A percentile compares a stretch with the other conserved stretches of the same genome.
These are phyloP conservation scores for Poeciliopsis prolifica DNA, from an alignment of 2,113 vertebrate species.

Conservation along the genomic window DNA sequence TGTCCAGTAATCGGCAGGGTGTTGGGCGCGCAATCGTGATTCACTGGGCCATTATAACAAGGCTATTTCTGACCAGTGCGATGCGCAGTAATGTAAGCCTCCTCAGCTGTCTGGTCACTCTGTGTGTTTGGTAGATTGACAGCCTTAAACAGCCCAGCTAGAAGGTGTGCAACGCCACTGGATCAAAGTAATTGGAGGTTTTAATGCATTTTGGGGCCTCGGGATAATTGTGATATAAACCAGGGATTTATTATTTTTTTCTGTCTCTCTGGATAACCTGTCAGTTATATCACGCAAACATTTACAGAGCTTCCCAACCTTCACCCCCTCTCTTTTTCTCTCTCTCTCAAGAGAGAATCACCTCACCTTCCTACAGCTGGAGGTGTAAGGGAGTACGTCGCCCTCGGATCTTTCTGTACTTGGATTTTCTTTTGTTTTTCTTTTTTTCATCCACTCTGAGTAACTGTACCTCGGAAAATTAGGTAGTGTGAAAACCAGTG, in stretches of 20 bases:
- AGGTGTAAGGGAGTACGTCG: background rate
- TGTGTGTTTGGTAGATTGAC: conserved; percentile 37
- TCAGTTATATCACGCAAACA: background rate
- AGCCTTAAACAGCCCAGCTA: conserved; percentile 17
- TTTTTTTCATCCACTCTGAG: no score
- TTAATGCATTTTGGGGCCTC: background rate
- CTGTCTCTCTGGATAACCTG: background rate
- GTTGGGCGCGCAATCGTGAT: conserved; percentile 27
- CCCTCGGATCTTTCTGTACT: no score
- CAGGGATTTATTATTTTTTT: background rate
- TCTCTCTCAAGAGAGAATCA: background rate
- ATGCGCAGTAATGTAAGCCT: conserved; percentile 25
- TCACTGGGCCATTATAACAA: conserved; percentile 36
- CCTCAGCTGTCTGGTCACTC: conserved; percentile 21
- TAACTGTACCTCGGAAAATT: no score
- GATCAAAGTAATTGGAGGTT: conserved; percentile 4
- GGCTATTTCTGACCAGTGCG: conserved; percentile 42
- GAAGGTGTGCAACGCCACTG: background rate
- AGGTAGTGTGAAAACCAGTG: no score
- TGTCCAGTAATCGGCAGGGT: conserved; percentile 24
- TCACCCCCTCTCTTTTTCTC: background rate
- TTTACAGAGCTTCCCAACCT: background rate
- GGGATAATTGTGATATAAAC: background rate
- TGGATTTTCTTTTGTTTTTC: no score
- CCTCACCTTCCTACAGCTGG: background rate